These are phyloP conservation scores for Gonocerus acuteangulatus DNA, from an alignment of 2,888 invertebrate genomes.

Conservation along the genomic window DNA sequence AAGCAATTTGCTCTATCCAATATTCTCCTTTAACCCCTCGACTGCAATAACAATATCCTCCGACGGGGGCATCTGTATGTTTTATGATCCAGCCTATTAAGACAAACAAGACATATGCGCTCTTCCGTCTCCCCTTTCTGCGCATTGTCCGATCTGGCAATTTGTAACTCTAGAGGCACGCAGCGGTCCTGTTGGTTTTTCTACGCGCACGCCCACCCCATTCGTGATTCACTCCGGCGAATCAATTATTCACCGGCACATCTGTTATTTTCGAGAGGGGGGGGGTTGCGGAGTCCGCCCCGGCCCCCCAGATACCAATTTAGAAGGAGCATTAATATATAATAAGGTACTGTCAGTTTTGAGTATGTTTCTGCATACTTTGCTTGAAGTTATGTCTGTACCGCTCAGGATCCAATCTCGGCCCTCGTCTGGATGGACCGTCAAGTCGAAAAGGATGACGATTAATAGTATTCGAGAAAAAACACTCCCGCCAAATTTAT, in stretches of 20 bases:
- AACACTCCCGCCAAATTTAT: too few relatives aligned
- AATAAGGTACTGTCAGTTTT: constrained; percentile 17
- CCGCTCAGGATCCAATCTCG: too few relatives aligned
- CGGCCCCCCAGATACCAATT: constrained; percentile 17
- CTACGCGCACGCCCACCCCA: constrained; percentile 16
- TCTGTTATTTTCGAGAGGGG: constrained; percentile 32
- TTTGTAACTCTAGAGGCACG: constrained; percentile 17
- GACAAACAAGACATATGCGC: not conserved
- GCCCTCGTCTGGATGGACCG: too few relatives aligned
- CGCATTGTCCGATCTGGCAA: constrained; percentile 12
- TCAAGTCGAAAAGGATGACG: too few relatives aligned
- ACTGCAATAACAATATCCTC: too few relatives aligned
- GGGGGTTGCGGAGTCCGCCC: not conserved
- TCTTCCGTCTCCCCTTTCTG: not conserved
- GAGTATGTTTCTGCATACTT: too few relatives aligned
- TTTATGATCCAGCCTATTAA: not conserved
- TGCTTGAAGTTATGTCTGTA: too few relatives aligned
- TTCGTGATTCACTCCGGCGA: constrained; percentile 35
- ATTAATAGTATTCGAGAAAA: too few relatives aligned
- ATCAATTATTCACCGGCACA: constrained; percentile 38
- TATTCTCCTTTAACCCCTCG: too few relatives aligned
- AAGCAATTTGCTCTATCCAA: too few relatives aligned
- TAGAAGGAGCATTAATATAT: constrained; percentile 24
- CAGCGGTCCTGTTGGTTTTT: constrained; percentile 7
- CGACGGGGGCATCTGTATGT: too few relatives aligned